phyloP scores from a whole-genome alignment of 1,140 invertebrate genomes.

The Temnothorax longispinosus region DNA sequence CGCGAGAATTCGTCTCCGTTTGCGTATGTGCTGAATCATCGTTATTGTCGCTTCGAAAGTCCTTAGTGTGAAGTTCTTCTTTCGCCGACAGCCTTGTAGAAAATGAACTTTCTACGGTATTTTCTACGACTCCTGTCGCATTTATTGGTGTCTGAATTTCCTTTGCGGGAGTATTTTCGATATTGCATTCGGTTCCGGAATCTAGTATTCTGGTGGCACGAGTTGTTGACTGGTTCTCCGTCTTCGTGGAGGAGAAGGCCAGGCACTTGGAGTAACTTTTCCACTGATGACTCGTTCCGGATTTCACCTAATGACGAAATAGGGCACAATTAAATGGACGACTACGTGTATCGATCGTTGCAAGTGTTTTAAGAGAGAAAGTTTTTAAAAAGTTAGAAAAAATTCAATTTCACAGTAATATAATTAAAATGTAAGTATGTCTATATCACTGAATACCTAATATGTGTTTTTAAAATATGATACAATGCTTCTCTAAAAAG shows the following conservation, averaged over 20 bases:
- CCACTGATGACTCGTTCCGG: slow-evolving; percentile 42
- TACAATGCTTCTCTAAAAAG: not conserved
- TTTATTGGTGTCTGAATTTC: slow-evolving; percentile 19
- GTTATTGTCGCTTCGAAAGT: not conserved
- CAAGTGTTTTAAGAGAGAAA: slow-evolving; percentile 11
- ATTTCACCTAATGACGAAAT: slow-evolving; percentile 50
- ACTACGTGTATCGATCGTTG: not conserved
- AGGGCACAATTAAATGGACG: slow-evolving; percentile 13
- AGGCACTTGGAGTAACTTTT: slow-evolving; percentile 51
- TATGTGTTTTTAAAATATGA: not conserved
- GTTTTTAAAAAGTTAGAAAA: not conserved
- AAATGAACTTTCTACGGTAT: slow-evolving; percentile 19
- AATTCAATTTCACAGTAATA: not conserved
- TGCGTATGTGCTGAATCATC: slow-evolving; percentile 7
- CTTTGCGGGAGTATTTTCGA: slow-evolving; percentile 23
- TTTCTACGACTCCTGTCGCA: not conserved
- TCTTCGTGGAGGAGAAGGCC: slow-evolving; percentile 38
- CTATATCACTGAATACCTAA: not conserved
- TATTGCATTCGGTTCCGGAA: slow-evolving; percentile 17
- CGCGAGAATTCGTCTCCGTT: not conserved
- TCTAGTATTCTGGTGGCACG: not conserved
- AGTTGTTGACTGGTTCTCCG: slow-evolving; percentile 38
- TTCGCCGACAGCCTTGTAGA: not conserved
- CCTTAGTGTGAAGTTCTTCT: slow-evolving; percentile 28
- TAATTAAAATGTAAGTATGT: not conserved